Conservation (phyloP, 2,113 vertebrate genomes). For the Thamnaconus septentrionalis region DNA sequence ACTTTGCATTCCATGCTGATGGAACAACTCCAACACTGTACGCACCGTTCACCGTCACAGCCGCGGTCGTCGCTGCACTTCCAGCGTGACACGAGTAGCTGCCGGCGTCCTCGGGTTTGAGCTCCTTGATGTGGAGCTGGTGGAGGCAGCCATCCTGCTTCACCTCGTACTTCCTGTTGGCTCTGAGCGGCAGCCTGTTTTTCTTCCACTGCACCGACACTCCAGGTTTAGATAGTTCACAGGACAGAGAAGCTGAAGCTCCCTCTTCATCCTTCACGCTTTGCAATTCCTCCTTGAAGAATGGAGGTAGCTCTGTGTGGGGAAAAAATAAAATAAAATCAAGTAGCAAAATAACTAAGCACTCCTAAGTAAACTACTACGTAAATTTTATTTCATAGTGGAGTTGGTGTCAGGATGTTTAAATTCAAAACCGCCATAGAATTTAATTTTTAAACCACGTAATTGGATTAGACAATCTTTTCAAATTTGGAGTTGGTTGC, state of each 20-base stretch:
- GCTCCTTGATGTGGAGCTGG: conserved; percentile 71
- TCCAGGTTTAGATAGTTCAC: conserved; percentile 75
- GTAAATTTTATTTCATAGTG: too few species aligned
- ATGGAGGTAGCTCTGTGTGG: conserved; percentile 6
- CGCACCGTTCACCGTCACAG: conserved; percentile 37
- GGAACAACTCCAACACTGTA: not conserved
- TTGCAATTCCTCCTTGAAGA: conserved; percentile 74
- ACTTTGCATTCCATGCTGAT: too few species aligned
- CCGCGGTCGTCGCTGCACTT: conserved; percentile 66
- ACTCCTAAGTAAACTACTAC: too few species aligned
- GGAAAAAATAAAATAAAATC: not conserved
- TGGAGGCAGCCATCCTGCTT: conserved; percentile 67
- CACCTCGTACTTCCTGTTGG: conserved; percentile 72
- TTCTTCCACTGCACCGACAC: conserved; percentile 73
- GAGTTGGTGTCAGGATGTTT: too few species aligned
- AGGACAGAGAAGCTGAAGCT: conserved; percentile 60
- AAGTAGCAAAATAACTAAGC: not conserved
- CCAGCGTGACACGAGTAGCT: conserved; percentile 78
- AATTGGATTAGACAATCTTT: too few species aligned
- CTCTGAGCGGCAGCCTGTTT: conserved; percentile 63
- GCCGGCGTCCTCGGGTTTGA: conserved; percentile 70
- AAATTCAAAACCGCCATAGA: too few species aligned
- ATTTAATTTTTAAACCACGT: too few species aligned
- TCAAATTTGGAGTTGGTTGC: too few species aligned
- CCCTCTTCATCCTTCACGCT: conserved; percentile 75